Evolutionary conservation across 2,888 invertebrate genomes (phyloP).

Genomic region (Agrilus biguttatus): DNA sequence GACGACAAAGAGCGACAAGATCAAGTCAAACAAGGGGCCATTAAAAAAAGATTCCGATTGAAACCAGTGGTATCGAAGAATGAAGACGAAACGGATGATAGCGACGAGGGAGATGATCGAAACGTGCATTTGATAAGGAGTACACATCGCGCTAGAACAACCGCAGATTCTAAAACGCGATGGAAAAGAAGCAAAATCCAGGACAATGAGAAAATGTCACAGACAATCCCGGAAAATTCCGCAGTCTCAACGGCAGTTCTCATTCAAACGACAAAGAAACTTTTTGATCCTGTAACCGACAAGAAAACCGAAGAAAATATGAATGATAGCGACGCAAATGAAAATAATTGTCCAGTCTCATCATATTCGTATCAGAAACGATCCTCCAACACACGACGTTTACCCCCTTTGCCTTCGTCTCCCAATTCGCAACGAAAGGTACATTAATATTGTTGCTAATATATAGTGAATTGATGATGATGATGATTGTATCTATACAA

Average conservation of each 20-base stretch:
- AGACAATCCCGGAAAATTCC: background rate
- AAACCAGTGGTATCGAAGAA: constrained; percentile 21
- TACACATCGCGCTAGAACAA: background rate
- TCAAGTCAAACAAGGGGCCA: constrained; percentile 19
- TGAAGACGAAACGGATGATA: constrained; percentile 16
- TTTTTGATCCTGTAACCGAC: background rate
- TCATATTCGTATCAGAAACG: too few relatives aligned
- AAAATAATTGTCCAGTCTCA: background rate
- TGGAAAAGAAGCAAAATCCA: constrained; percentile 1
- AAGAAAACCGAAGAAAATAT: background rate
- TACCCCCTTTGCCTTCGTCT: constrained; percentile 45
- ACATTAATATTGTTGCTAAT: too few relatives aligned
- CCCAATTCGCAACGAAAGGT: constrained; percentile 40
- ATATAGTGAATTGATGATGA: too few relatives aligned
- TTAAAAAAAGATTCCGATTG: constrained; percentile 24
- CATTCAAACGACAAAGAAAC: constrained; percentile 4
- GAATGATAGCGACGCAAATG: background rate
- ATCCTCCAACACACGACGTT: constrained; percentile 7
- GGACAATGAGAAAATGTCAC: background rate
- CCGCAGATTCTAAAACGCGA: constrained; percentile 6
- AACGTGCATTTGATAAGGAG: constrained; percentile 1
- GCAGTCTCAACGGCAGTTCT: constrained; percentile 3
- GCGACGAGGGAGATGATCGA: constrained; percentile 22
- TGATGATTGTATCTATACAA: too few relatives aligned
- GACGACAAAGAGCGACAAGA: background rate